Conservation (phyloP, 2,113 vertebrate genomes). For the Aythya baeri region DNA sequence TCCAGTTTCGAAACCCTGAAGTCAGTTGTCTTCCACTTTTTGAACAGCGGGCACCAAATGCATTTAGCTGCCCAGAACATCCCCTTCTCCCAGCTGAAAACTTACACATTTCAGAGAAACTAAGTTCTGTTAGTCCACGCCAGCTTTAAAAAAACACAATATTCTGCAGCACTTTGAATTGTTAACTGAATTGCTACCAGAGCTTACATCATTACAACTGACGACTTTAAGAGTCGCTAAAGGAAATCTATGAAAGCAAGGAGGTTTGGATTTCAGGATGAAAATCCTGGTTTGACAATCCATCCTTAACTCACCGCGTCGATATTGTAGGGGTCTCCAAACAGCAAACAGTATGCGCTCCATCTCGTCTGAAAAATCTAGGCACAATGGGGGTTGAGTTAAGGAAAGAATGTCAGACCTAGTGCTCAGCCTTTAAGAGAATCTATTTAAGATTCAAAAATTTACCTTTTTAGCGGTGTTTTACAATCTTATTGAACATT, state of each 20-base stretch:
- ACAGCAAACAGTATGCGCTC: slow-evolving; percentile 75
- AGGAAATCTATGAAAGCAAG: background rate
- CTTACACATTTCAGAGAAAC: background rate
- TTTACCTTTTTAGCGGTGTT: background rate
- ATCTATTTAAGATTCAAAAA: background rate
- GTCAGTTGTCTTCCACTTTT: background rate
- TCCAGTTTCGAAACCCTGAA: background rate
- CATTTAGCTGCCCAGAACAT: background rate
- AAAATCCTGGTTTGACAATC: slow-evolving; percentile 37
- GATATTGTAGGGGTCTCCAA: slow-evolving; percentile 75
- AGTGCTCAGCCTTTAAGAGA: background rate
- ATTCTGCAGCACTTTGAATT: background rate
- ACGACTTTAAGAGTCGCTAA: background rate
- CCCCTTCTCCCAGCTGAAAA: background rate
- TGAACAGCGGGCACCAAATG: background rate
- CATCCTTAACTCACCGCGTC: slow-evolving; percentile 72
- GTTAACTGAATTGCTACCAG: background rate
- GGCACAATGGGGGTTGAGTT: slow-evolving; percentile 46
- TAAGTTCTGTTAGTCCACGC: too few relatives aligned
- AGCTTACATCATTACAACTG: background rate
- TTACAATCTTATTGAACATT: background rate
- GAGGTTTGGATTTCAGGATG: background rate
- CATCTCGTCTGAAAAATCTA: slow-evolving; percentile 75
- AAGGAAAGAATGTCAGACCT: slow-evolving; percentile 51
- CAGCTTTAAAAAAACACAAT: background rate